Evolutionary conservation across 2,113 vertebrate species (phyloP).

Genomic region (Lepidothrix coronata): DNA sequence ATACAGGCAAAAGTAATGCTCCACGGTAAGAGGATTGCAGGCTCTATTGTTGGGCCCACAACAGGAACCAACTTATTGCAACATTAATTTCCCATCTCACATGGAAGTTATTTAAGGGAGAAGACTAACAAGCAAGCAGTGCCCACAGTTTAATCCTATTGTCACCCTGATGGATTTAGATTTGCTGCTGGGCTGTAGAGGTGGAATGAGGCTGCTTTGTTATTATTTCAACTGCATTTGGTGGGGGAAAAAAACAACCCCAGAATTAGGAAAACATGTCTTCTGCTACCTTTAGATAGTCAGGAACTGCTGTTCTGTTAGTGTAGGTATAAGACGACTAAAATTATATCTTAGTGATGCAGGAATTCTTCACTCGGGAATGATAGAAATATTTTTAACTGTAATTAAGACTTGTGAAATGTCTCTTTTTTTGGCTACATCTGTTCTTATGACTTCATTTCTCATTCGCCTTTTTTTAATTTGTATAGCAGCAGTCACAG

Average conservation of each 20-base stretch:
- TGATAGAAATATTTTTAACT: conserved; percentile 32
- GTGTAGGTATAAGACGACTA: conserved; percentile 29
- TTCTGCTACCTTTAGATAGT: conserved; percentile 31
- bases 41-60: conserved; percentile 39
- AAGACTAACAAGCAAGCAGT: conserved; percentile 38
- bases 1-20: conserved; percentile 29
- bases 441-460: not conserved
- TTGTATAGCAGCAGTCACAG: not conserved
- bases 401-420: conserved; percentile 17
- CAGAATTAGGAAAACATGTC: conserved; percentile 18
- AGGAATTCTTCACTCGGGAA: conserved; percentile 14
- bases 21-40: conserved; percentile 30
- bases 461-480: not conserved
- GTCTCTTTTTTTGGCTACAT: not conserved
- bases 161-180: conserved; percentile 51
- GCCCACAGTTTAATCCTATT: conserved; percentile 49
- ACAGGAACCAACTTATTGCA: conserved; percentile 45
- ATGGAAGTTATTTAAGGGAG: conserved; percentile 36
- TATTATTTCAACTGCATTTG: conserved; percentile 34
- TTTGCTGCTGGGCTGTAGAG: conserved; percentile 24
- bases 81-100: conserved; percentile 52
- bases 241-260: not conserved
- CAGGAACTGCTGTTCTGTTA: not conserved
- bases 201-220: conserved; percentile 13
- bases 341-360: conserved; percentile 32